Evolutionary conservation across 2,113 vertebrate species (phyloP).

Genomic region (Sisor rabdophorus): DNA sequence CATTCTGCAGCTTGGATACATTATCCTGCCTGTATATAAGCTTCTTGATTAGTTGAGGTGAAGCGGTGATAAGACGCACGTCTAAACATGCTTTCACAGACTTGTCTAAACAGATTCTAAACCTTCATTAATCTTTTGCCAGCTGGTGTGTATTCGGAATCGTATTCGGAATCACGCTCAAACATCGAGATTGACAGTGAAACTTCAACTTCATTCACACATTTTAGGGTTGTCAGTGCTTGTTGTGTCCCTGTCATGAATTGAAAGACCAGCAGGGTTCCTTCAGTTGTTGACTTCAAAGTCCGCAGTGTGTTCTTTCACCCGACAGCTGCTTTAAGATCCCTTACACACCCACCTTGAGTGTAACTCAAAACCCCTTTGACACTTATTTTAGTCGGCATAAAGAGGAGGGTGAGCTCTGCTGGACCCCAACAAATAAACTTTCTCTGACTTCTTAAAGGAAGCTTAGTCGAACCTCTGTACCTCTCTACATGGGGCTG

Average conservation of each 20-base stretch:
- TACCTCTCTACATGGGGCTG: conserved; percentile 35
- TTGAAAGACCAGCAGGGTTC: conserved; percentile 37
- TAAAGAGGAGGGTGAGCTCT: conserved; percentile 41
- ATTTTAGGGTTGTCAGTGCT: conserved; percentile 37
- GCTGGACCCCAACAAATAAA: conserved; percentile 61
- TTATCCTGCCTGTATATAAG: conserved; percentile 15
- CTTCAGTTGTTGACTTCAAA: conserved; percentile 44
- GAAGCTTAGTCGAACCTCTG: conserved; percentile 23
- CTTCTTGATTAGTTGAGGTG: neutral
- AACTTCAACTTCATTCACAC: conserved; percentile 17
- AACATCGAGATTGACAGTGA: conserved; percentile 10
- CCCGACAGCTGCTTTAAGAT: conserved; percentile 15
- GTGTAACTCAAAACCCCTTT: conserved; percentile 33
- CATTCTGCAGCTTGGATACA: conserved; percentile 13
- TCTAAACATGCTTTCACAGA: conserved; percentile 7
- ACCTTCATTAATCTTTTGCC: conserved; percentile 18
- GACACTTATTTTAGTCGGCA: conserved; percentile 52
- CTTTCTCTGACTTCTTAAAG: conserved; percentile 46
- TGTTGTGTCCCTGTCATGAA: conserved; percentile 34
- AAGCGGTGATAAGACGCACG: neutral
- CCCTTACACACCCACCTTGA: conserved; percentile 20
- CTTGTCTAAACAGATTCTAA: conserved; percentile 34
- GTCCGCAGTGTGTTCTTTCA: conserved; percentile 18
- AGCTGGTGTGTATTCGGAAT: neutral
- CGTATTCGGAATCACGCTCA: neutral